Percentiles rank a stretch among this genome's conserved stretches.
phyloP scores from a whole-genome alignment of 2,888 invertebrate genomes.

The Pimpla rufipes region DNA sequence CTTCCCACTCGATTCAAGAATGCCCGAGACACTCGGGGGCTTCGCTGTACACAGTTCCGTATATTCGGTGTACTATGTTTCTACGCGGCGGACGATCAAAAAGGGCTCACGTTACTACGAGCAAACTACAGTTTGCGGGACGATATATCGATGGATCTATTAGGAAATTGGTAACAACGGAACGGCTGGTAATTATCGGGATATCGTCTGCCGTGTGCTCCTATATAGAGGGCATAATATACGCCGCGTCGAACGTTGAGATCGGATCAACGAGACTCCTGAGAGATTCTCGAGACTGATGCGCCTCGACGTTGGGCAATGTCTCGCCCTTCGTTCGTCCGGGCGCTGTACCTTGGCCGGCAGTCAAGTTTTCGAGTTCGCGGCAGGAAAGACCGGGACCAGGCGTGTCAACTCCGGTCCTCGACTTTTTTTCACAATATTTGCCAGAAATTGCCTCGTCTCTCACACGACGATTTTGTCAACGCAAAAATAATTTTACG shows the following conservation, averaged over 20 bases:
- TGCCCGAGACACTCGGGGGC: slow-evolving; percentile 20
- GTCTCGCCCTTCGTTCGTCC: slow-evolving; percentile 2
- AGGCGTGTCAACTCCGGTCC: too few species aligned
- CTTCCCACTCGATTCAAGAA: slow-evolving; percentile 31
- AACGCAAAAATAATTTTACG: too few species aligned
- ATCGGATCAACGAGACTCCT: slow-evolving; percentile 75
- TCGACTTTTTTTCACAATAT: too few species aligned
- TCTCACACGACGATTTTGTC: too few species aligned
- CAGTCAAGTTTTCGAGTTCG: neutral
- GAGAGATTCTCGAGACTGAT: slow-evolving; percentile 59
- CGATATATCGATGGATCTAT: slow-evolving; percentile 73
- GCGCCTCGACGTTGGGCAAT: slow-evolving; percentile 36
- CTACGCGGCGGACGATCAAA: slow-evolving; percentile 18
- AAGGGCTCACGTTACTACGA: slow-evolving; percentile 40
- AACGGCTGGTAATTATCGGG: slow-evolving; percentile 75
- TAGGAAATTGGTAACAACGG: slow-evolving; percentile 78
- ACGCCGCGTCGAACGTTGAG: slow-evolving; percentile 60
- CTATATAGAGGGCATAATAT: slow-evolving; percentile 29
- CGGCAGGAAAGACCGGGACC: too few species aligned
- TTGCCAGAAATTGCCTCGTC: too few species aligned
- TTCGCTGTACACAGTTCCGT: slow-evolving; percentile 4
- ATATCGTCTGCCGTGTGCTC: slow-evolving; percentile 14
- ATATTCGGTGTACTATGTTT: slow-evolving; percentile 12
- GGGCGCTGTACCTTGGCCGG: neutral
- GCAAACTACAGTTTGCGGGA: slow-evolving; percentile 21